These are phyloP conservation scores for Acipenser transmontanus DNA, from an alignment of 2,797 vertebrate species.

Conservation along the genomic window DNA sequence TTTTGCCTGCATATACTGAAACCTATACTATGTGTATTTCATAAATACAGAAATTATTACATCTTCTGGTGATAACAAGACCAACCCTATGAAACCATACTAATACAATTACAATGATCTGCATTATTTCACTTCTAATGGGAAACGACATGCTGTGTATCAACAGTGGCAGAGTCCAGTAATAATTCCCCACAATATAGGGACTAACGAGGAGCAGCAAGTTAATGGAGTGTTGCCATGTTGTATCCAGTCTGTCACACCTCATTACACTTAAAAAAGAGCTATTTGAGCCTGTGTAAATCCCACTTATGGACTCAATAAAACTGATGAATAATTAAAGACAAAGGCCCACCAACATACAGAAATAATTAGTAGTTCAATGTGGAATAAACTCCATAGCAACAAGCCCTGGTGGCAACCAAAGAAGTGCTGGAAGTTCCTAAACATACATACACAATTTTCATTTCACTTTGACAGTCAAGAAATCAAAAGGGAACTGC, in stretches of 20 bases:
- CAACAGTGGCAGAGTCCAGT: slow-evolving; percentile 3
- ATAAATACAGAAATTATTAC: too few species aligned
- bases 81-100: too few species aligned
- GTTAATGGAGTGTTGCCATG: slow-evolving; percentile 50
- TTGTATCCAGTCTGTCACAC: slow-evolving; percentile 47
- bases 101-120: too few species aligned
- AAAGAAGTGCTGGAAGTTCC: too few species aligned
- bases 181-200: slow-evolving; percentile 16
- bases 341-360: slow-evolving; percentile 45
- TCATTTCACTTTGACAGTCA: too few species aligned
- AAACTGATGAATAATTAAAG: slow-evolving; percentile 51
- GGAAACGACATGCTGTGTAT: slow-evolving; percentile 28
- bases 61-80: too few species aligned
- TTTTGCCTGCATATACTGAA: too few species aligned
- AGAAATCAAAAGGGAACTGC: too few species aligned
- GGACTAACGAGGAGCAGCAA: slow-evolving; percentile 43
- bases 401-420: too few species aligned
- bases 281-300: slow-evolving; percentile 49
- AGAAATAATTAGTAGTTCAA: slow-evolving; percentile 44
- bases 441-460: too few species aligned
- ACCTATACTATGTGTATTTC: too few species aligned
- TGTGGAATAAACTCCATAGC: not conserved
- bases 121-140: slow-evolving; percentile 11
- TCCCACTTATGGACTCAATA: slow-evolving; percentile 49
- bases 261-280: slow-evolving; percentile 57